Evolutionary conservation across 2,797 vertebrate species (phyloP), one percentile per base, ranked within the genome.

Genomic region (Pelodytes ibericus): DNA sequence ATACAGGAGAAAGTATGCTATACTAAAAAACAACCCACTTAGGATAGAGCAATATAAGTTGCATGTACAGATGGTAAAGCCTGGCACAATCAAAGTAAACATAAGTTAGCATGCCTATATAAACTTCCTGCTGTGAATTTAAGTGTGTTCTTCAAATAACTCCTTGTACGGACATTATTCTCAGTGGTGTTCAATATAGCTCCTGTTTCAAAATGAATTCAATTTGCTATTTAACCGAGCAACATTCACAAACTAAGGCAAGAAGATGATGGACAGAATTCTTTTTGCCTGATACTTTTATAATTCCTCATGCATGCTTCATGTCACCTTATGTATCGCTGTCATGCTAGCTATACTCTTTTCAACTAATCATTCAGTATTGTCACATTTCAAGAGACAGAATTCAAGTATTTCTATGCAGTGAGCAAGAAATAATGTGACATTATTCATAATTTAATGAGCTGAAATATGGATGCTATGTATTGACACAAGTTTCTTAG

Each of bases 361-460:
- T 25, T 59, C n/a, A 49, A 59, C 15, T 61, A 13, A 68, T 39
- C 41, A 20, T 41, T 47, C 36, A 66, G 8, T 20, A 29, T 31
- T 74, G 62, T 66, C 72, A 74, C 63, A 49, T 67, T 68, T 59
- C 56, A 67, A 44, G 39, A 30, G 41, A 60, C 3, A 60, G 20
- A 22, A 58, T 58, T 66, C 15, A n/a, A 62, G 29, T 47, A 8
- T 11, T 47, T 62, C 24, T 49, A 68, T 8, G 16, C 20, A 25
- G 9, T 41, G 1, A 60, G 44, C 36, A 22, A 39, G 44, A 62
- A 49, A 2, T 27, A 72, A 61, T 27, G 57, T 70, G 58, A 30
- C 74, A 76, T 76, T 63, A 41, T 56, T 65, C 16, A 25, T 74
- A 63, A 70, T 57, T 11, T 70, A 75, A 62, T 69, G 29, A 22